Evolutionary conservation across 2,797 vertebrate genomes (phyloP), one percentile per base, ranked within the genome.

Genomic region (Erpetoichthys calabaricus): DNA sequence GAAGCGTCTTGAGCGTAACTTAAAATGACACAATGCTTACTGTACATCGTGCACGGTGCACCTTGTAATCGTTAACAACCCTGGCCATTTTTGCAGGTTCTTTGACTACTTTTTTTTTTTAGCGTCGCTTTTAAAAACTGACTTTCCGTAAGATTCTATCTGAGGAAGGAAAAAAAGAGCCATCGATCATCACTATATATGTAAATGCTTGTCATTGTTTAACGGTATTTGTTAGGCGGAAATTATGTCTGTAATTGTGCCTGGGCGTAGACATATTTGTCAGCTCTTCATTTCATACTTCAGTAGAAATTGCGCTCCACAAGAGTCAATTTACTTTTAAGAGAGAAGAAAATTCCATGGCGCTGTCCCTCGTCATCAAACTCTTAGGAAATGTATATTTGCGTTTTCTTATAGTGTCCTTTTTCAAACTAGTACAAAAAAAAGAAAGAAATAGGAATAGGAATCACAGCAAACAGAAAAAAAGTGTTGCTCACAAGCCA

Each of bases 181-280:
- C 25, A 25, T 25, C 25, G 25, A 25, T 25, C 25, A 25, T 25
- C 25, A 25, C 25, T 25, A 72, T 64, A 57, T 62, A 70, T 75
- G 74, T n/a, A 64, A 75, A 70, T 67, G 80, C 71, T 74, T 72
- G 74, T 84, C 70, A 79, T 80, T 81, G 77, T 87, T 67, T 73
- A 75, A 77, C 70, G 80, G 75, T 78, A 81, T 85, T 82, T 80
- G 81, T 77, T 65, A 70, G 80, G 76, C 73, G 78, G 84, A 86
- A 84, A 81, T 82, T 84, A 77, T 84, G 88, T 79, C 83, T 87
- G 80, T 80, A 79, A 81, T 73, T 71, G 81, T 77, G 86, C 82
- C 84, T 87, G 81, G 80, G 81, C 64, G 83, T 85, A 75, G 83
- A 81, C 84, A 79, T 68, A 80, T 86, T 82, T 85, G 82, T 86